phyloP scores from a whole-genome alignment of 2,888 invertebrate species.

The Aplocera efformata region DNA sequence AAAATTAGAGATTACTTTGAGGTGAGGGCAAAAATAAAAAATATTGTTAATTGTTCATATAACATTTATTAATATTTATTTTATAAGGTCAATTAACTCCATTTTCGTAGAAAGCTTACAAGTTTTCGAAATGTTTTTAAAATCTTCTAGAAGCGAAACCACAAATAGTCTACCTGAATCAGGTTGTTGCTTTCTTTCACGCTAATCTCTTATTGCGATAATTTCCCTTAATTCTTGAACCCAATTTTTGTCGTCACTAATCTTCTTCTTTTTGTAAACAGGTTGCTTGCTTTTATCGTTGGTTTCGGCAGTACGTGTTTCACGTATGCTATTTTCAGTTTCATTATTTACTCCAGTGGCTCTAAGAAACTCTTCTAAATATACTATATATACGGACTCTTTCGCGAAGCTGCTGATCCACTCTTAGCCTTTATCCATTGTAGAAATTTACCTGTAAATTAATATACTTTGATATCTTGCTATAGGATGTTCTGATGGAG shows the following conservation, averaged over 20 bases:
- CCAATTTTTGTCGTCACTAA: constrained; percentile 33
- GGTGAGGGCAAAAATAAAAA: constrained; percentile 31
- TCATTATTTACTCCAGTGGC: constrained; percentile 31
- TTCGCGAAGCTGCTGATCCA: constrained; percentile 34
- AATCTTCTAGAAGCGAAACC: constrained; percentile 34
- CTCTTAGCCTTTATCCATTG: constrained; percentile 36
- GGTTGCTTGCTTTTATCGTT: constrained; percentile 24
- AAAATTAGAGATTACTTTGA: constrained; percentile 33
- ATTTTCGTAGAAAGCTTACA: constrained; percentile 37
- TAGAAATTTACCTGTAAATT: constrained; percentile 36
- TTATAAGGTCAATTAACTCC: constrained; percentile 36
- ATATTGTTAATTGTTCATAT: constrained; percentile 28
- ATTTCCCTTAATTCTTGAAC: constrained; percentile 34
- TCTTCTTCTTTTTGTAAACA: constrained; percentile 35
- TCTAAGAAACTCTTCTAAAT: constrained; percentile 37
- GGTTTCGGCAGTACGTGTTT: constrained; percentile 33
- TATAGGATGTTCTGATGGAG: constrained; percentile 33
- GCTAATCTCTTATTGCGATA: constrained; percentile 34
- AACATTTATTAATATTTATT: constrained; percentile 29
- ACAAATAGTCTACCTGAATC: constrained; percentile 34
- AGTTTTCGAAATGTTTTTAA: constrained; percentile 33
- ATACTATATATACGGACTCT: constrained; percentile 21
- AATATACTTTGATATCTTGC: constrained; percentile 34
- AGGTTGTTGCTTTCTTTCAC: constrained; percentile 33
- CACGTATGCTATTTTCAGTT: constrained; percentile 31